These are phyloP conservation scores for Clostera curtula DNA, from an alignment of 2,888 invertebrate genomes.

Conservation along the genomic window DNA sequence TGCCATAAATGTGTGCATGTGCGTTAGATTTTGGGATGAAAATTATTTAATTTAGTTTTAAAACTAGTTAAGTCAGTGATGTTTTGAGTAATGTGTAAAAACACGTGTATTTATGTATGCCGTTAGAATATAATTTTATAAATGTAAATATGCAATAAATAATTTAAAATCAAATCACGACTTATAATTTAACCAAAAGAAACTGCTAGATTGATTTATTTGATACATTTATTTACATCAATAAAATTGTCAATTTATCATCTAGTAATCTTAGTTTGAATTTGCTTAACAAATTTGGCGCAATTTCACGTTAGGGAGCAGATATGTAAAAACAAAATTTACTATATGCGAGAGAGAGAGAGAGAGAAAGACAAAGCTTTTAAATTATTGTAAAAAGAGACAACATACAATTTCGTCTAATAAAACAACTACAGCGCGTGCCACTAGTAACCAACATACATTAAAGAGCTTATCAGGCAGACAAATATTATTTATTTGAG, in stretches of 20 bases:
- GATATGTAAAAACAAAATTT: no score
- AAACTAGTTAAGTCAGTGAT: no score
- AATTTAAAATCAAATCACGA: constrained; percentile 23
- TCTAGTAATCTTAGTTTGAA: constrained; percentile 16
- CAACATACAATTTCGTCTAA: no score
- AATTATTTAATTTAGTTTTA: no score
- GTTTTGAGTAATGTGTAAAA: constrained; percentile 32
- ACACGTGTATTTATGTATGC: constrained; percentile 16
- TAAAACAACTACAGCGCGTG: no score
- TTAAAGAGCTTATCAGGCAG: no score
- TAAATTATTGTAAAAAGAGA: constrained; percentile 15
- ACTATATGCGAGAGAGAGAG: no score
- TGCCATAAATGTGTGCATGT: constrained; percentile 45
- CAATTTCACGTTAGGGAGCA: no score
- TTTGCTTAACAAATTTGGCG: no score
- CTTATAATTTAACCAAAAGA: constrained; percentile 20
- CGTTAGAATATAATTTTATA: constrained; percentile 19
- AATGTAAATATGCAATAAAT: constrained; percentile 47
- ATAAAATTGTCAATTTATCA: constrained; percentile 24
- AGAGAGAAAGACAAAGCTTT: no score
- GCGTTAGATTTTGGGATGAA: constrained; percentile 6
- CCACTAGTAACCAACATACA: no score
- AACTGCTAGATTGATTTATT: constrained; percentile 22
- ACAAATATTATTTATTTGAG: no score
- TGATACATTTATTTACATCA: constrained; percentile 56